These are phyloP conservation scores for Micrasema longulum DNA, from an alignment of 1,140 invertebrate species.

Conservation along the genomic window DNA sequence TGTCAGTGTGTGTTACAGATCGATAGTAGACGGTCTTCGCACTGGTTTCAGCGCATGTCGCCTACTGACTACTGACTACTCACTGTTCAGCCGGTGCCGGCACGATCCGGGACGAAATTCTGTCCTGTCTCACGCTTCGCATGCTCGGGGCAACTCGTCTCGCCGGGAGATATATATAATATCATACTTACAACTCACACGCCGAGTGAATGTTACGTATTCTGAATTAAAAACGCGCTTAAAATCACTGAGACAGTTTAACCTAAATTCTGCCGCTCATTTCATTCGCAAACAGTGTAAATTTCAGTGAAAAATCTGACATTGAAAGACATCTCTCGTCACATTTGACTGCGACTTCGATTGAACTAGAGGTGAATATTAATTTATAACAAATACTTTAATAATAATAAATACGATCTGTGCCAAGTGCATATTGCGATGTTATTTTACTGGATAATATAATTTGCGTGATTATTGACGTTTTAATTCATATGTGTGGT, in stretches of 20 bases:
- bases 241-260: background rate
- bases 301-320: conserved; percentile 5
- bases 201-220: conserved; percentile 20
- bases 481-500: background rate
- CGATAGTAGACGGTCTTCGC: conserved; percentile 21
- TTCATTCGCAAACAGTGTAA: conserved; percentile 4
- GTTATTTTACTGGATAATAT: no score
- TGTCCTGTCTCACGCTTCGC: background rate
- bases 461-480: background rate
- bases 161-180: background rate
- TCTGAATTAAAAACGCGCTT: background rate
- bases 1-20: conserved; percentile 17
- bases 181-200: background rate
- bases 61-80: background rate
- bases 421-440: no score
- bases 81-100: background rate
- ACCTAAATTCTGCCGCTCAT: background rate
- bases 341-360: conserved; percentile 4
- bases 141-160: background rate
- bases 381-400: no score
- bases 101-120: no score
- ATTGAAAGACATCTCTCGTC: conserved; percentile 2
- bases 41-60: background rate
- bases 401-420: no score
- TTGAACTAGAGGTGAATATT: conserved; percentile 11